These are phyloP conservation scores for Saturnia japonica DNA, from an alignment of 2,888 invertebrate genomes.

Conservation along the genomic window DNA sequence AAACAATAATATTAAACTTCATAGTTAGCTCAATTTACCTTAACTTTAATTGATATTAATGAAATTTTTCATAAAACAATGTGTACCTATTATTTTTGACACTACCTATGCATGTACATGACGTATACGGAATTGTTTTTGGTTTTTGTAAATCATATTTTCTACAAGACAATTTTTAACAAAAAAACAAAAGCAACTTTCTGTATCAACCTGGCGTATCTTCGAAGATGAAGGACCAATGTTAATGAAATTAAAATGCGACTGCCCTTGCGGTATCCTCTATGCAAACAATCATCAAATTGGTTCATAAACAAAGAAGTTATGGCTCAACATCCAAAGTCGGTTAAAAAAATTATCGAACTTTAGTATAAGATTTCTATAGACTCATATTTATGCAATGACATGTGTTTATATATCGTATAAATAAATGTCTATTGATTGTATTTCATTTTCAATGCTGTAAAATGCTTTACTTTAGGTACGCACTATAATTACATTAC, in stretches of 20 bases:
- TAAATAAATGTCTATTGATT: not conserved
- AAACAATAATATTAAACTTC: conserved; percentile 1
- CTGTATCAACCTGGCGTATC: too few relatives aligned
- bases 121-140: not conserved
- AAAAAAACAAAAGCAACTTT: too few relatives aligned
- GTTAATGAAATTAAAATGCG: too few relatives aligned
- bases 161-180: too few relatives aligned
- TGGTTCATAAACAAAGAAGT: too few relatives aligned
- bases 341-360: not conserved
- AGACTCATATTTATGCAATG: not conserved
- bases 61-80: conserved; percentile 1
- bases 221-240: too few relatives aligned
- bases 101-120: not conserved
- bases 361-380: not conserved
- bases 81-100: not conserved
- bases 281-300: too few relatives aligned
- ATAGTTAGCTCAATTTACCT: not conserved
- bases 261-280: too few relatives aligned
- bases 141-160: not conserved
- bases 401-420: not conserved
- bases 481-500: not conserved
- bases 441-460: not conserved
- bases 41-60: not conserved
- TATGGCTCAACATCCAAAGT: too few relatives aligned
- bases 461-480: not conserved